A percentile compares a stretch with the other conserved stretches of the same genome.
These are phyloP conservation scores for Cathartes aura DNA, from an alignment of 2,113 vertebrate species.

Conservation along the genomic window DNA sequence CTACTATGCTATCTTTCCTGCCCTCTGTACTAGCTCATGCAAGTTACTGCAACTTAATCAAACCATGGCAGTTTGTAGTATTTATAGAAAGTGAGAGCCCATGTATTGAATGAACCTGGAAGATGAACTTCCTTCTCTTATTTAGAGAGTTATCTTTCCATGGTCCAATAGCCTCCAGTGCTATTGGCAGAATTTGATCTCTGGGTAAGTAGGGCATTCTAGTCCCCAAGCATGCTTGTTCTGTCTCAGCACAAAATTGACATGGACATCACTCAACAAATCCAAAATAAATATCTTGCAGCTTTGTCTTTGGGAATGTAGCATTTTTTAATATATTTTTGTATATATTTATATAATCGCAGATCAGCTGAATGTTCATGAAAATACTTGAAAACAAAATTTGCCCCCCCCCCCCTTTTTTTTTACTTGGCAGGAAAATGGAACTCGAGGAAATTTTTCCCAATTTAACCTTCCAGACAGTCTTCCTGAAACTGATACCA, in stretches of 20 bases:
- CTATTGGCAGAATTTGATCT: background rate
- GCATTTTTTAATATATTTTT: background rate
- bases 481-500: slow-evolving; percentile 68
- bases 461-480: slow-evolving; percentile 76
- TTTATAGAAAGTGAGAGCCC: background rate
- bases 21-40: background rate
- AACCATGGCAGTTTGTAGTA: background rate
- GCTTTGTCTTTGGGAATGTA: background rate
- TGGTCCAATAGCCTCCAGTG: background rate
- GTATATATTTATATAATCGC: background rate
- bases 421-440: slow-evolving; percentile 78
- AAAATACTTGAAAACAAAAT: background rate
- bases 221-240: background rate
- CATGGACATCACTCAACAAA: background rate
- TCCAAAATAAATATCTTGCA: background rate
- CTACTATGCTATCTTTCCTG: background rate
- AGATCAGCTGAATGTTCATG: background rate
- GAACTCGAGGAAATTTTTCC: slow-evolving; percentile 64
- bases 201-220: background rate
- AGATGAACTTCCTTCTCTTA: background rate
- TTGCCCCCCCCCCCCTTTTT: background rate
- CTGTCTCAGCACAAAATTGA: background rate
- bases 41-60: background rate
- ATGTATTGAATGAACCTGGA: background rate
- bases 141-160: background rate